Conservation (phyloP, 2,888 invertebrate species). For the Orthonychiurus folsomi region DNA sequence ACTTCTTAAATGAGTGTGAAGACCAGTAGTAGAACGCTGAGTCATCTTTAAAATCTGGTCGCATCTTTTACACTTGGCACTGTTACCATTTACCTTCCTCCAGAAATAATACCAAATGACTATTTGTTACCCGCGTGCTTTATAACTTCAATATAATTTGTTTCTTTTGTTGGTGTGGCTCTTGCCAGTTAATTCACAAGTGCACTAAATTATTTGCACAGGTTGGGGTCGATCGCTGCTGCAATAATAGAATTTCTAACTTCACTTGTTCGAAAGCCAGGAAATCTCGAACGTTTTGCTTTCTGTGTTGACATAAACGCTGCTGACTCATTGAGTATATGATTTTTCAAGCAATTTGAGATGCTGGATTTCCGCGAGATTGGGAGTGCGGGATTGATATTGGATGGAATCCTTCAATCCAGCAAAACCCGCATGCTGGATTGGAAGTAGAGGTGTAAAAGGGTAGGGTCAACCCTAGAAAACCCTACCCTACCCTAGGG, state of each 20-base stretch:
- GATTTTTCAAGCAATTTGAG: no score
- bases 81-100: neutral
- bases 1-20: neutral
- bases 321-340: no score
- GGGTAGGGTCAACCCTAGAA: no score
- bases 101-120: constrained; percentile 6
- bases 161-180: neutral
- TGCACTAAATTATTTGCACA: no score
- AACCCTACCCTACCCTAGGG: no score
- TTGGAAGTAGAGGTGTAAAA: no score
- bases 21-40: neutral
- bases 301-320: no score
- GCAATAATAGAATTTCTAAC: no score
- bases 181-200: no score
- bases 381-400: neutral
- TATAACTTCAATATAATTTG: neutral
- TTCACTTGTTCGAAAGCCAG: no score
- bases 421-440: neutral
- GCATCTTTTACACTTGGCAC: constrained; percentile 2
- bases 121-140: neutral
- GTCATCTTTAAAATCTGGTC: neutral
- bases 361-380: neutral
- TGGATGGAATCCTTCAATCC: neutral
- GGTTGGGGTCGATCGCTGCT: no score
- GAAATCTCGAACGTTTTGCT: no score